Base-by-base conservation (phyloP, 2,888 invertebrate species). In the Amphipoea oculea region DNA sequence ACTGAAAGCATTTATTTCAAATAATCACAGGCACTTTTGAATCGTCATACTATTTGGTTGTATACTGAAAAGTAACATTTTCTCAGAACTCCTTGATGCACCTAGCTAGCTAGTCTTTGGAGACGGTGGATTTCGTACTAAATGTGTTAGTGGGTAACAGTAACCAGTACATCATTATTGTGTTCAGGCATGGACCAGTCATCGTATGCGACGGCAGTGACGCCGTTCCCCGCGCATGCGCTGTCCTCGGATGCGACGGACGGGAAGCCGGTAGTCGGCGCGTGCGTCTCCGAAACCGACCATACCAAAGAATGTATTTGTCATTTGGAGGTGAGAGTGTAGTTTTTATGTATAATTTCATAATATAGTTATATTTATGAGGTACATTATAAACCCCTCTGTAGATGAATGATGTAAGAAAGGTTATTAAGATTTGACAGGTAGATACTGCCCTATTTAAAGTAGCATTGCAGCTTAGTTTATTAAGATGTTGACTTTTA, bases 231-330 rank as follows among this genome's bases (percentile, higher is more conserved):
- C 0, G 94, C 96, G 76, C 94, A 95, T 80, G 95, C 97, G 29
- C 89, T 97, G 83, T 84, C 94, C 2, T 89, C 94, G 0, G 95
- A 94, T 76, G 87, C 92, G 0, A 87, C 92, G 0, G 96, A 97
- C 70, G 95, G 94, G 36, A 91, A 92, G 90, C 95, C 95, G 23
- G 89, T 91, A 0, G 93, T 95, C 0, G 95, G 96, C 67, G 97
- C 97, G 66, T 98, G 98, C 92, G 97, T 98, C 63, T 97, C 98
- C 73, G 98, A 98, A 73, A 97, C 97, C 81, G 98, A 98, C 90
- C 95, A 97, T 80, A 97, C 97, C 96, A 97, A 98, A 81, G 98
- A 99, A 45, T 99, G 99, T 94, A 97, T 98, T 75, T 99, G 99
- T 94, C 98, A 98, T 77, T 97, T 99, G 89, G 98, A 99, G 97